Conservation (phyloP, 1,140 invertebrate genomes). For the Coelopa frigida region DNA sequence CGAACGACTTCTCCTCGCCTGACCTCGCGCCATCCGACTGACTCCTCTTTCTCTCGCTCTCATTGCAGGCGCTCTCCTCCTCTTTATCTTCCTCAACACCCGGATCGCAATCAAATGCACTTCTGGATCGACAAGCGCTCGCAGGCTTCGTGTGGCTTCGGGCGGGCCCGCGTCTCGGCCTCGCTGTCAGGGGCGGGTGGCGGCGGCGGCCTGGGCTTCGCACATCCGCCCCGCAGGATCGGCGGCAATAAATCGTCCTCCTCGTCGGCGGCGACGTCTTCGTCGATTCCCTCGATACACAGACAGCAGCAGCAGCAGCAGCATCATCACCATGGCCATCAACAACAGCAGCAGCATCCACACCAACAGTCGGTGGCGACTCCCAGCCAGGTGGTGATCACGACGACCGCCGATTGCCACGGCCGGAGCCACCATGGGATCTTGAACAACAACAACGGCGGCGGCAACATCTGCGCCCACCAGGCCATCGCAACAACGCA, state of each 20-base stretch:
- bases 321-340: conserved; percentile 7
- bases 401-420: conserved; percentile 3
- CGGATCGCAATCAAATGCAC: conserved; percentile 52
- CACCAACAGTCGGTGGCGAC: too few species aligned
- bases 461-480: background rate
- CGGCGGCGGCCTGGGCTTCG: conserved; percentile 31
- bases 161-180: conserved; percentile 45
- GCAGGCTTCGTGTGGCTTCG: conserved; percentile 58
- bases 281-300: conserved; percentile 49
- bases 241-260: conserved; percentile 55
- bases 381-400: background rate
- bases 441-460: background rate
- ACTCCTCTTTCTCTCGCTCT: background rate
- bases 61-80: background rate
- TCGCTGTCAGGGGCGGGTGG: conserved; percentile 38
- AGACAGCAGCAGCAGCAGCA: conserved; percentile 4
- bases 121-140: conserved; percentile 67
- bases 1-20: too few species aligned
- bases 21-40: too few species aligned
- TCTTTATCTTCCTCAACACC: background rate
- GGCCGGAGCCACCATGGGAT: background rate
- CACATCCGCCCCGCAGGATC: conserved; percentile 35
- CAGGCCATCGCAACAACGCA: background rate
- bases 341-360: conserved; percentile 11
- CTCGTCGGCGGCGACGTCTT: conserved; percentile 43